Evolutionary conservation across 2,888 invertebrate genomes (phyloP).

Genomic region (Beris morrisii): DNA sequence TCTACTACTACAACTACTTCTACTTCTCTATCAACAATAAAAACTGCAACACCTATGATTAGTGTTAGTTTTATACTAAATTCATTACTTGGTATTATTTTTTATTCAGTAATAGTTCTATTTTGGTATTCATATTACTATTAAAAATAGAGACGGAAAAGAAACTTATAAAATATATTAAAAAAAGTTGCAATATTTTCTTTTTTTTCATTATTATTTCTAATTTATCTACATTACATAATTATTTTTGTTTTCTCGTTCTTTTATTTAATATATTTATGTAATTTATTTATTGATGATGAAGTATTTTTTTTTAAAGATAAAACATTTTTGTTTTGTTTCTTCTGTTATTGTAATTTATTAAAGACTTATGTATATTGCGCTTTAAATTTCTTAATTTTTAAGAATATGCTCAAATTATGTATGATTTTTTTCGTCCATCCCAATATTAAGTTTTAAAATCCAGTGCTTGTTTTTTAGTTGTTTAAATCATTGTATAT

Average conservation of each 20-base stretch:
- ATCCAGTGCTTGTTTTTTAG: slow-evolving; percentile 30
- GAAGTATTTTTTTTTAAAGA: slow-evolving; percentile 1
- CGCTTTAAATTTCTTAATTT: slow-evolving; percentile 5
- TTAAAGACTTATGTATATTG: slow-evolving; percentile 29
- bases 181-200: slow-evolving; percentile 33
- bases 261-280: neutral
- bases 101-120: slow-evolving; percentile 42
- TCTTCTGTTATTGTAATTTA: slow-evolving; percentile 28
- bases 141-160: slow-evolving; percentile 43
- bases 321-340: slow-evolving; percentile 5
- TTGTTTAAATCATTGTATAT: slow-evolving; percentile 38
- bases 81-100: slow-evolving; percentile 41
- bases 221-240: neutral
- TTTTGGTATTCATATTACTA: slow-evolving; percentile 51
- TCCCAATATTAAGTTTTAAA: slow-evolving; percentile 1
- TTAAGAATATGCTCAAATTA: slow-evolving; percentile 19
- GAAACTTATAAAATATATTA: slow-evolving; percentile 30
- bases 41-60: slow-evolving; percentile 4
- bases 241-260: slow-evolving; percentile 1
- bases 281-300: slow-evolving; percentile 5
- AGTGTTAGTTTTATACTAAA: slow-evolving; percentile 36
- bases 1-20: too few species aligned
- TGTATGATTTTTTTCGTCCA: slow-evolving; percentile 4
- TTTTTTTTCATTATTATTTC: neutral
- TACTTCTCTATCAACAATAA: slow-evolving; percentile 8